A percentile compares a stretch with the other conserved stretches of the same genome.
Evolutionary conservation across 2,113 vertebrate species (phyloP).

Genomic region (Gallinago undulata): DNA sequence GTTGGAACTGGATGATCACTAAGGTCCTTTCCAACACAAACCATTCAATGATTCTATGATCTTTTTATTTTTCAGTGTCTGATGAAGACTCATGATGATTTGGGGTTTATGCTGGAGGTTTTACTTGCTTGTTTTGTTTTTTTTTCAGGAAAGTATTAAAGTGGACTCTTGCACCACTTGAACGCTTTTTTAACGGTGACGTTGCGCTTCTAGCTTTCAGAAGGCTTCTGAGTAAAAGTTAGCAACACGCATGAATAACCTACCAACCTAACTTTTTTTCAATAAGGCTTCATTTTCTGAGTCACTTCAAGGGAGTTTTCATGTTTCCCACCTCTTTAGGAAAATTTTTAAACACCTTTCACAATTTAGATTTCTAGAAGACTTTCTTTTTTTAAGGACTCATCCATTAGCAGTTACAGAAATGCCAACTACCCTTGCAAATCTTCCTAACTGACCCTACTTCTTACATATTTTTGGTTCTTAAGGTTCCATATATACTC

Average conservation of each 20-base stretch:
- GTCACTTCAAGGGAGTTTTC: background rate
- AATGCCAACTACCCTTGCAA: fast-evolving
- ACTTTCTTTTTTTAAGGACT: background rate
- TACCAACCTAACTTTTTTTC: background rate
- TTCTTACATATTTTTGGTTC: background rate
- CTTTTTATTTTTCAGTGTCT: background rate
- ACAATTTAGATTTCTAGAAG: background rate
- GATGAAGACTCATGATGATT: background rate
- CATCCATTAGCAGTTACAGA: background rate
- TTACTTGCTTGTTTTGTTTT: background rate
- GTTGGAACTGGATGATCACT: background rate
- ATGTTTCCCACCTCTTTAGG: background rate
- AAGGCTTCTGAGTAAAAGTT: background rate
- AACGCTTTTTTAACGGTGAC: background rate
- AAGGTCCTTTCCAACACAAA: background rate
- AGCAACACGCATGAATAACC: background rate
- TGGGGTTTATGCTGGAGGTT: background rate
- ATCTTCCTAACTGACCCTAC: background rate
- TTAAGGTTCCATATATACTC: background rate
- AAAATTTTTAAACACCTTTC: background rate
- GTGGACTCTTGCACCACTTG: background rate
- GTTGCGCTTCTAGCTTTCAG: background rate
- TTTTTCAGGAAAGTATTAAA: background rate
- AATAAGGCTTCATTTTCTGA: background rate
- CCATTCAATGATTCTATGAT: background rate